These are phyloP conservation scores for Carapus acus DNA, from an alignment of 2,797 vertebrate species.

Conservation along the genomic window DNA sequence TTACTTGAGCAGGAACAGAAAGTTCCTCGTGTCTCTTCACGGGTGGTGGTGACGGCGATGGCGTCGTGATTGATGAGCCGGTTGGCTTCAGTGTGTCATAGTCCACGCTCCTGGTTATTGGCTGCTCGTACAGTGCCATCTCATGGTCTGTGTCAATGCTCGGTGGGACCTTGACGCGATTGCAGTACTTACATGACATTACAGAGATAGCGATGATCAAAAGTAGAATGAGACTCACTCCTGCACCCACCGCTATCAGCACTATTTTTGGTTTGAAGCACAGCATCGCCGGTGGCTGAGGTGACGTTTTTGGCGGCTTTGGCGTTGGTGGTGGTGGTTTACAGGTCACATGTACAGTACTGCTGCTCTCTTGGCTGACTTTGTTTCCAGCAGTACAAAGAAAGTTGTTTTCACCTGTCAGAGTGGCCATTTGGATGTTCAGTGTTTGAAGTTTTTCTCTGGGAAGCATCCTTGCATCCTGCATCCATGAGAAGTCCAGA, in stretches of 20 bases:
- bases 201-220: conserved; percentile 31
- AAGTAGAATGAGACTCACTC: conserved; percentile 36
- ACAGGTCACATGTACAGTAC: conserved; percentile 38
- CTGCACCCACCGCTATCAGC: conserved; percentile 25
- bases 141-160: conserved; percentile 1
- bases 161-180: conserved; percentile 4
- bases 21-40: conserved; percentile 9
- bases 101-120: not conserved
- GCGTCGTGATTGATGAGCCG: not conserved
- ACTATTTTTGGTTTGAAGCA: conserved; percentile 36
- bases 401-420: conserved; percentile 33
- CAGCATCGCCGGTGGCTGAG: conserved; percentile 1
- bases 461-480: conserved; percentile 29
- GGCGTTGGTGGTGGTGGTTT: conserved; percentile 3
- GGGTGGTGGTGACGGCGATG: conserved; percentile 13
- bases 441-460: conserved; percentile 40
- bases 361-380: conserved; percentile 42
- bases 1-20: conserved; percentile 3
- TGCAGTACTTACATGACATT: conserved; percentile 21
- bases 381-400: conserved; percentile 47
- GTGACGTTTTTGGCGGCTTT: too few species aligned
- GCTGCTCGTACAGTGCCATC: conserved; percentile 14
- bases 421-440: conserved; percentile 32
- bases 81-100: conserved; percentile 49
- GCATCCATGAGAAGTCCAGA: conserved; percentile 51